Base-by-base conservation (phyloP, 2,113 vertebrate genomes). In the Bubo blakistoni region DNA sequence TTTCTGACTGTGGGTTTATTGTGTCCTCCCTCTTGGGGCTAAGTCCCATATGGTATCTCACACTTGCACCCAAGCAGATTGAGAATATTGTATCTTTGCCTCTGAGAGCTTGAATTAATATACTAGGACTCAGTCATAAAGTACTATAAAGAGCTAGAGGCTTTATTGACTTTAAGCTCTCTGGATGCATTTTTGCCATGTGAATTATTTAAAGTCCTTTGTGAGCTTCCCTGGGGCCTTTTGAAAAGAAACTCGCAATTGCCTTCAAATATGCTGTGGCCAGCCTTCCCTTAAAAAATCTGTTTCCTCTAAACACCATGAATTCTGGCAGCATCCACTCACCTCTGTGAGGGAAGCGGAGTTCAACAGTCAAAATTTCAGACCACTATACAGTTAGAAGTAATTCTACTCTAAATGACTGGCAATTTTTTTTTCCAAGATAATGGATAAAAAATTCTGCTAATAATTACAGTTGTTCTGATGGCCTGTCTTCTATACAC, bases 131-230 rank as follows among this genome's bases (percentile, higher is more conserved):
- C 74, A 87, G 63, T 16, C 71, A 86, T 55, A 90, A 94, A 88
- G 67, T 38, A 63, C 69, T 94, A 29, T 72, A 82, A 95, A 89
- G 87, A 93, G 80, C 78, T 95, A 80, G 82, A 90, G 69, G 81
- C 80, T 96, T 85, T 96, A 96, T 92, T 91, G 94, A 96, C 96
- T 92, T 40, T 67, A 65, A 94, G 79, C 81, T 93, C 67, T 91
- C 55, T 6, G 6, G 86, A 87, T 93, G 88, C 57, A 86, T 95
- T 95, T 96, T 92, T 94, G 66, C 74, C 36, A 13, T 18, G 84
- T 91, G 94, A 97, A 94, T 97, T 88, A 87, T 95, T 96, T 92
- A 94, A 94, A 94, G 73, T 79, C 74, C 34, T 91, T 86, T 26
- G 15, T 0, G 0, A 86, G 84, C 65, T 92, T 96, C 92, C 88